Evolutionary conservation across 2,888 invertebrate species (phyloP).

Genomic region (Trichopria drosophilae): DNA sequence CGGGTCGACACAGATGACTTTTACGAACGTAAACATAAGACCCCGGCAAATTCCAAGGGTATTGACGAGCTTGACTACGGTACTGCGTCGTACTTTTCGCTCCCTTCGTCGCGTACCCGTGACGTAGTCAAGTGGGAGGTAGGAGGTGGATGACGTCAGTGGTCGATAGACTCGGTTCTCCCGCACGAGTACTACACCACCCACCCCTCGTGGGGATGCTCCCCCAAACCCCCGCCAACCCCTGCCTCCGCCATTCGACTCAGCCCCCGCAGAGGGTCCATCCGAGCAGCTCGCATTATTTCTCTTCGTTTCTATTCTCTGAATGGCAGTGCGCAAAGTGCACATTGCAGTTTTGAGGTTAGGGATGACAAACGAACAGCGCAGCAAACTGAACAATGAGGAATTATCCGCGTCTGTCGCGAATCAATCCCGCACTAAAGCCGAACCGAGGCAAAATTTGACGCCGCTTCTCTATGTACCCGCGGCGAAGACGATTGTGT

Average conservation of each 20-base stretch:
- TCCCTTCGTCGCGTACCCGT: conserved; percentile 43
- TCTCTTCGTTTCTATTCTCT: no score
- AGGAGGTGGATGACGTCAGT: conserved; percentile 52
- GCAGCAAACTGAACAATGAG: no score
- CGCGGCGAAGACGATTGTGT: no score
- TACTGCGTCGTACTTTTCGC: conserved; percentile 41
- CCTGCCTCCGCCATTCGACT: conserved; percentile 8
- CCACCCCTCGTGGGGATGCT: conserved; percentile 22
- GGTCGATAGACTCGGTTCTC: conserved; percentile 53
- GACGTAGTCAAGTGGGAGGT: conserved; percentile 52
- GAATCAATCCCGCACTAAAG: no score
- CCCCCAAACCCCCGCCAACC: conserved; percentile 22
- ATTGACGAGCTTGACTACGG: conserved; percentile 34
- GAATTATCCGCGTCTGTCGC: no score
- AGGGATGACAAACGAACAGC: conserved; percentile 5
- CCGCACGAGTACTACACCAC: conserved; percentile 50
- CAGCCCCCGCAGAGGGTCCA: conserved; percentile 14
- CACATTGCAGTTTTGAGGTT: conserved; percentile 2
- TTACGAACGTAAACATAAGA: no score
- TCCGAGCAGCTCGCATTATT: no score
- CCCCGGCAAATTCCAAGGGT: no score
- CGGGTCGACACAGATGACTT: no score
- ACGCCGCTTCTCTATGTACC: no score
- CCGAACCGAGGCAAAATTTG: no score
- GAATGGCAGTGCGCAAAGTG: not conserved